Evolutionary conservation across 2,113 vertebrate genomes (phyloP).

Genomic region (Galbula dea): DNA sequence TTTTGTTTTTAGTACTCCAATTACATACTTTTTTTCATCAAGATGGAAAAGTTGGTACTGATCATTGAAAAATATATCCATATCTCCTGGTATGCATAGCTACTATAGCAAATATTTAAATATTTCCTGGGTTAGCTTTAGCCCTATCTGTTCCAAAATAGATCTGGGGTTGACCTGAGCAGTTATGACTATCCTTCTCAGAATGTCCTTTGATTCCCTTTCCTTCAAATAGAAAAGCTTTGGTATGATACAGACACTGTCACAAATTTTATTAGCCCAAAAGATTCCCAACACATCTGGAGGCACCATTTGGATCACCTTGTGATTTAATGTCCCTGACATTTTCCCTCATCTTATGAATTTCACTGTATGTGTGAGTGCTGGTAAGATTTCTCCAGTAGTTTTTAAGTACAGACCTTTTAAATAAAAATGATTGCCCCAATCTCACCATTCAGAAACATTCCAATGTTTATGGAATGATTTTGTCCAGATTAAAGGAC

Average conservation of each 20-base stretch:
- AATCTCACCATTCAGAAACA: not conserved
- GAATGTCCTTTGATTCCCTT: not conserved
- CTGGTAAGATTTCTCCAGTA: not conserved
- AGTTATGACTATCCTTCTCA: not conserved
- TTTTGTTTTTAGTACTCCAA: slow-evolving; percentile 33
- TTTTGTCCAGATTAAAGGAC: not conserved
- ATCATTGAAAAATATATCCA: not conserved
- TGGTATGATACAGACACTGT: not conserved
- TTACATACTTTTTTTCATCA: slow-evolving; percentile 57
- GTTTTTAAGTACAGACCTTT: not conserved
- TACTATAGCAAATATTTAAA: not conserved
- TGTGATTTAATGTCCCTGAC: not conserved
- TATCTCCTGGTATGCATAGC: not conserved
- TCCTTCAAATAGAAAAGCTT: not conserved
- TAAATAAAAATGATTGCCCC: not conserved
- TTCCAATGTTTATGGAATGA: not conserved
- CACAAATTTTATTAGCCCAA: slow-evolving; percentile 9
- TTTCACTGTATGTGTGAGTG: not conserved
- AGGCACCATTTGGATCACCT: not conserved
- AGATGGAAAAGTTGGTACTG: slow-evolving; percentile 34
- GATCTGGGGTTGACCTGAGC: not conserved
- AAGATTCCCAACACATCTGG: not conserved
- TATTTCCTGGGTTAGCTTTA: not conserved
- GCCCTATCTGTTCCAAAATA: not conserved
- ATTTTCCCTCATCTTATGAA: not conserved